Base-by-base conservation (phyloP, 2,888 invertebrate genomes). In the Serrognathus titanus region DNA sequence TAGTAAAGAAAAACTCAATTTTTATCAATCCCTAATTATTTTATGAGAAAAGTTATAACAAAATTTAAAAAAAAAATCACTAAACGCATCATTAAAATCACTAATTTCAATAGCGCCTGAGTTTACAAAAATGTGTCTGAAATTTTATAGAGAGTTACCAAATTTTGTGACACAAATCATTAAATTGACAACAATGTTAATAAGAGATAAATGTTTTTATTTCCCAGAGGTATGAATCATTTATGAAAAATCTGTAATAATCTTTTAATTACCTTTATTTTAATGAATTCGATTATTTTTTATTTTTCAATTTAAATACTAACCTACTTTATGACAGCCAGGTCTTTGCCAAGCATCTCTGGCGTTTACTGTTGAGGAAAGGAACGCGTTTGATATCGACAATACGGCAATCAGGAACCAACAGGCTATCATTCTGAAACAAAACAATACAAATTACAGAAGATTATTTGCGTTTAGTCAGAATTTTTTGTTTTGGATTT, bases 271-370 rank as follows among this genome's bases (percentile, higher is more conserved):
- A 4, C 2, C 10, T n/a, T 2, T 49, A 49, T 49, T 49, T n/a
- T 31, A 16, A 16, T 2, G 3, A 16, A 16, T 16, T 16, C 2
- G 16, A 16, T 16, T 16, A 16, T 45, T 47, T 7, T 51, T 39
- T 13, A 11, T 45, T 48, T 24, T 10, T 20, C 11, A 31, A 5
- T 31, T 31, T 7, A 7, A 51, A 53, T 40, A 79, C 84, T 77
- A 77, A 84, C 92, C 91, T 63, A 90, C 87, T 82, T 85, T 86
- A 71, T 91, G 89, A 70, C 91, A 92, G 51, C 91, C 91, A 13
- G 90, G 89, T 69, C 85, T 85, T 62, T 86, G 82, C 90, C 90
- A 90, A 46, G 82, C 72, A 61, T 85, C 81, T 64, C 79, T 71
- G 67, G 71, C 66, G 46, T 63, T 65, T 39, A 51, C 55, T 11